Evolutionary conservation across 2,113 vertebrate species (phyloP), one percentile per base, ranked within the genome.

Genomic region (Ophthalmolycus amberensis): DNA sequence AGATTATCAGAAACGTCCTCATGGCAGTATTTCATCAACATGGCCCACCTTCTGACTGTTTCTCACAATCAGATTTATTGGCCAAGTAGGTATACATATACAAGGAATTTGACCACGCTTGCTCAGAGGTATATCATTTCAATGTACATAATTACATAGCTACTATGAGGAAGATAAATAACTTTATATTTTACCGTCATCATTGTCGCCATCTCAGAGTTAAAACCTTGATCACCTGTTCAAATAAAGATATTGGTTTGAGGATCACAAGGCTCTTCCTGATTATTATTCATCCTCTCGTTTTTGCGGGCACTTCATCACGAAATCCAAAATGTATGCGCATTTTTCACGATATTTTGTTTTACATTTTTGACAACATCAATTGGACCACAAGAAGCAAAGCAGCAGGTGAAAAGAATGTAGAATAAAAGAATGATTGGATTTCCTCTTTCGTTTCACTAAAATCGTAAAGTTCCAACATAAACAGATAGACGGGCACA

Each of bases 361-460:
- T 48, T 20, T 14, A 4, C 27, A 78, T 69, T 78, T 69, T 82
- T 78, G 63, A 82, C 74, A 9, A 80, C 76, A 90, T 5, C 3
- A 0, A 80, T 75, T 77, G 75, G 52, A 85, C 65, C 65, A 84
- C 75, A 54, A 73, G 69, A 85, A 71, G 74, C 60, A 68, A 83
- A 84, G 80, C 71, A 79, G 64, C 74, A 16, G 56, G 77, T 85
- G 66, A 76, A 85, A 75, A 80, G 75, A 22, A 52, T 22, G 50
- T 22, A 50, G 48, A 50, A 66, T 46, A 63, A 74, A 83, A 34
- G 2, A 79, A 78, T 18, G 0, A 25, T 56, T 69, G 3, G 0
- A 34, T 44, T 27, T 73, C 5, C 20, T 75, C 27, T 71, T 77
- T 44, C 20, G 70, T 82, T 80, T 68, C 29, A 66, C 46, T 67